These are phyloP conservation scores for Phaethon lepturus DNA, from an alignment of 2,113 vertebrate genomes.

Conservation along the genomic window DNA sequence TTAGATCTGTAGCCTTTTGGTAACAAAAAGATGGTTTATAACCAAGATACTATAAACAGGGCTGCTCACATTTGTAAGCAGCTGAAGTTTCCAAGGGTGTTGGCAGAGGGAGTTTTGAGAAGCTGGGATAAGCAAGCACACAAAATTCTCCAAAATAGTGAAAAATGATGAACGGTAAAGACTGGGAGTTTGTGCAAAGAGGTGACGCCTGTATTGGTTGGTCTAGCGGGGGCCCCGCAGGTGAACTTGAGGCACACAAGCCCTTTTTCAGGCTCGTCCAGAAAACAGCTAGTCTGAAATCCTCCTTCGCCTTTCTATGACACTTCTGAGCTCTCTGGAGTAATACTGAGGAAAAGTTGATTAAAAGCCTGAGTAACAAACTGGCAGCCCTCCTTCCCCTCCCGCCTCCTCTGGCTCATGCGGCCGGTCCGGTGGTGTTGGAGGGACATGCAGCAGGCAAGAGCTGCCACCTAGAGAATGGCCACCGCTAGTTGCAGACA, in stretches of 20 bases:
- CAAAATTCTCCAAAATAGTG: neutral
- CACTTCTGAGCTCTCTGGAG: neutral
- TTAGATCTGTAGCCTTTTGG: neutral
- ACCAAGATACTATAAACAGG: neutral
- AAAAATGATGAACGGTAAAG: accelerated
- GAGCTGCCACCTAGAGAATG: slow-evolving; percentile 50
- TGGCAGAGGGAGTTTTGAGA: neutral
- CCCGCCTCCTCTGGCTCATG: accelerated
- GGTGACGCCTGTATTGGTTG: accelerated
- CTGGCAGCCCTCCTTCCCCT: neutral
- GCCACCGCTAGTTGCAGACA: neutral
- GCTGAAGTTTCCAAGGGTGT: neutral
- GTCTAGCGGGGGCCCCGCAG: accelerated
- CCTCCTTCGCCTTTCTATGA: neutral
- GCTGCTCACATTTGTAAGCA: neutral
- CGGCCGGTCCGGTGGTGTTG: accelerated
- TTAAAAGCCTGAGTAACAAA: accelerated
- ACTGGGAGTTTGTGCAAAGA: neutral
- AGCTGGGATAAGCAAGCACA: neutral
- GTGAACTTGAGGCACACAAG: neutral
- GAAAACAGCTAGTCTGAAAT: neutral
- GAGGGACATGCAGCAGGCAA: neutral
- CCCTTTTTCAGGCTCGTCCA: neutral
- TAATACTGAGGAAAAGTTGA: neutral
- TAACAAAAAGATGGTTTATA: neutral